phyloP scores from a whole-genome alignment of 2,888 invertebrate genomes.

The Acronicta alni region DNA sequence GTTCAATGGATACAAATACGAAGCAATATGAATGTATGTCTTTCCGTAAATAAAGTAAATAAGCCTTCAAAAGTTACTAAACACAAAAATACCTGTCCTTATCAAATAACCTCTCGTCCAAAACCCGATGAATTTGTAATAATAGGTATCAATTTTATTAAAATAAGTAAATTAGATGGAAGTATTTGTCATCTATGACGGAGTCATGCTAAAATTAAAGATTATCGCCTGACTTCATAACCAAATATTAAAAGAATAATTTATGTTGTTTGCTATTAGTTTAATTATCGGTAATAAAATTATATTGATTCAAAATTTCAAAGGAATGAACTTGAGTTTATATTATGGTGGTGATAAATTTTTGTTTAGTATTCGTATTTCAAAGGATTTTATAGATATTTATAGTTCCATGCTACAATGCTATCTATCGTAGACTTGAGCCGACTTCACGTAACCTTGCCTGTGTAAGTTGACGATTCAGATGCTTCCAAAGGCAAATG shows the following conservation, averaged over 20 bases:
- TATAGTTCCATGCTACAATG: not conserved
- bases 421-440: not conserved
- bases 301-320: slow-evolving; percentile 24
- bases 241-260: slow-evolving; percentile 22
- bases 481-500: slow-evolving; percentile 10
- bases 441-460: not conserved
- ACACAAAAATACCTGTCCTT: slow-evolving; percentile 5
- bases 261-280: slow-evolving; percentile 20
- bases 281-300: slow-evolving; percentile 10
- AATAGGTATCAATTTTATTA: slow-evolving; percentile 17
- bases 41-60: not conserved
- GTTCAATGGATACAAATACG: not conserved
- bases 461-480: slow-evolving; percentile 21
- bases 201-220: slow-evolving; percentile 23
- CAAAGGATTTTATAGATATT: not conserved
- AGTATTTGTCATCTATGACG: slow-evolving; percentile 26
- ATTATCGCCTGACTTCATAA: slow-evolving; percentile 18
- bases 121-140: slow-evolving; percentile 10
- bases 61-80: slow-evolving; percentile 13
- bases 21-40: not conserved
- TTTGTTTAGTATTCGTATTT: not conserved
- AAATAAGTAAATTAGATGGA: slow-evolving; percentile 22
- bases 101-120: slow-evolving; percentile 1
- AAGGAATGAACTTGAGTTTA: not conserved
- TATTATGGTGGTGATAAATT: slow-evolving; percentile 6